These are phyloP conservation scores for Phaenicophaeus curvirostris DNA, from an alignment of 2,797 vertebrate genomes.

Conservation along the genomic window DNA sequence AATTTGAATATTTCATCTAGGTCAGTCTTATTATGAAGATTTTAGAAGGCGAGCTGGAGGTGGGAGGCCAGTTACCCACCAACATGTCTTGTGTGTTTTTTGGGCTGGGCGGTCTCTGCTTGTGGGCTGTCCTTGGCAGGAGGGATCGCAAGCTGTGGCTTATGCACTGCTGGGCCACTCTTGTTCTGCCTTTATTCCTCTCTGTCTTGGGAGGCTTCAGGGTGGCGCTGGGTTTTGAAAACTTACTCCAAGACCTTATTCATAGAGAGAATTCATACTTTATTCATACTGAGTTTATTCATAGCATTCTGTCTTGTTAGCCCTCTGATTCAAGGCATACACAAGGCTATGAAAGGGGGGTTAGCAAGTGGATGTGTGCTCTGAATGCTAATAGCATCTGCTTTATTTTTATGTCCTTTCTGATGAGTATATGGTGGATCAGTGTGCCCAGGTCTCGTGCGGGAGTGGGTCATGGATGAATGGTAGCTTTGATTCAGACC, in stretches of 20 bases:
- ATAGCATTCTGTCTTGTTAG: constrained; percentile 60
- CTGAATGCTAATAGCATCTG: constrained; percentile 64
- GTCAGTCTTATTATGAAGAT: neutral
- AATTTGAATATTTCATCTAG: neutral
- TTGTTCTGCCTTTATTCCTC: constrained; percentile 25
- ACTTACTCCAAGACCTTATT: constrained; percentile 46
- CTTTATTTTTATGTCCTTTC: constrained; percentile 59
- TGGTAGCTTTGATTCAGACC: constrained; percentile 36
- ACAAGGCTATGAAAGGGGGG: constrained; percentile 66
- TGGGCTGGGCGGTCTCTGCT: neutral
- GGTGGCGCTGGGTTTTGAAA: constrained; percentile 30
- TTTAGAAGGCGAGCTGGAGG: neutral
- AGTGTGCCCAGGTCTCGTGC: constrained; percentile 47
- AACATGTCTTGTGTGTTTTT: fast-evolving
- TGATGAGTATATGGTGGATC: constrained; percentile 16
- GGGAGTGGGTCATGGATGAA: constrained; percentile 28
- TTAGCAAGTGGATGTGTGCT: constrained; percentile 59
- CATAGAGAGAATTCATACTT: constrained; percentile 67
- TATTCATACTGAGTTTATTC: constrained; percentile 65
- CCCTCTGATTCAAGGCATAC: constrained; percentile 58
- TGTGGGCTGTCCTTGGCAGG: neutral
- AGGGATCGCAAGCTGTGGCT: neutral
- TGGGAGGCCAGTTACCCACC: neutral
- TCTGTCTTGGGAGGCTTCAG: neutral
- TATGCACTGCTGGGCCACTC: neutral